Percentiles rank a stretch among this genome's conserved stretches.
phyloP scores from a whole-genome alignment of 2,888 invertebrate species.

The Euspilapteryx auroguttella region DNA sequence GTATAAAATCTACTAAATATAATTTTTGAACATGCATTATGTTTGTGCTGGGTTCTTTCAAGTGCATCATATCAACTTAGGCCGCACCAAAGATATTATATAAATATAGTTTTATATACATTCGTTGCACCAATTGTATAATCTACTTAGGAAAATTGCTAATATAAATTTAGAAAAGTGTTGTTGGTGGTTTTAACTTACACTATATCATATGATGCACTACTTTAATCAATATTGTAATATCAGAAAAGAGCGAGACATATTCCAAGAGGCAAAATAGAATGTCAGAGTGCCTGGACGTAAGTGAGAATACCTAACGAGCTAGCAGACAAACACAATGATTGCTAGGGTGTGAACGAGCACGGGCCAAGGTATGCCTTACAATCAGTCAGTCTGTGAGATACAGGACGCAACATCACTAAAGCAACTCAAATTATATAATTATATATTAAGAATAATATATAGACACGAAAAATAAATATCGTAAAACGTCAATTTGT shows the following conservation, averaged over 20 bases:
- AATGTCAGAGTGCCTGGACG: conserved; percentile 47
- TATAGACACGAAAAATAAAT: conserved; percentile 57
- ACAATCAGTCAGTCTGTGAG: conserved; percentile 58
- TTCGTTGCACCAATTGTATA: no score
- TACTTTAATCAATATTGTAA: conserved; percentile 24
- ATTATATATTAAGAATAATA: conserved; percentile 11
- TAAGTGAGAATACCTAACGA: conserved; percentile 45
- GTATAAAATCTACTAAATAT: conserved; percentile 35
- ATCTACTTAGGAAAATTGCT: neutral
- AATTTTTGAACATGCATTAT: conserved; percentile 33
- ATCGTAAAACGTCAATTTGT: conserved; percentile 56
- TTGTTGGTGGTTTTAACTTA: conserved; percentile 16
- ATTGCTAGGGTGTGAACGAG: conserved; percentile 55
- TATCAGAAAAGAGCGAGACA: conserved; percentile 38
- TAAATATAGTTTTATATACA: no score
- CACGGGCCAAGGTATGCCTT: conserved; percentile 54
- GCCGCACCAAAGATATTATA: neutral
- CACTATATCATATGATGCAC: conserved; percentile 59
- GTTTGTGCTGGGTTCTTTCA: conserved; percentile 44
- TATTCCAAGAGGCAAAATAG: conserved; percentile 44
- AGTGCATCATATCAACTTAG: conserved; percentile 52
- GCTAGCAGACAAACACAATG: conserved; percentile 60
- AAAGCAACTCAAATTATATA: conserved; percentile 54
- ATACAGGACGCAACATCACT: conserved; percentile 60
- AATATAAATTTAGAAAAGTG: no score